Evolutionary conservation across 1,140 invertebrate species (phyloP), one percentile per base, ranked within the genome.

Genomic region (Zophobas atratus): DNA sequence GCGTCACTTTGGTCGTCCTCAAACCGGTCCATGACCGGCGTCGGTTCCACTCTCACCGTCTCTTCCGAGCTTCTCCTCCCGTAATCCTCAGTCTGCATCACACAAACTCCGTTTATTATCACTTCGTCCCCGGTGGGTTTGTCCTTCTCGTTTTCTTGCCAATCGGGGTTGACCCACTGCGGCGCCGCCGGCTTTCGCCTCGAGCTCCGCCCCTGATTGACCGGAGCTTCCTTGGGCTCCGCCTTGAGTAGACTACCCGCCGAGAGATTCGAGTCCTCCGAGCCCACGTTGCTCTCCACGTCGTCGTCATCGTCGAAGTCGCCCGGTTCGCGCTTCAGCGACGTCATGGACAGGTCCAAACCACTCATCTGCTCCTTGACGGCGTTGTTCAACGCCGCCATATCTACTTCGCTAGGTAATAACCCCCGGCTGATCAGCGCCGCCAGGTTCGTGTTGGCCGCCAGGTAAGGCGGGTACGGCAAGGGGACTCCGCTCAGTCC

Each of bases 91-190:
- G 91, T 92, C 78, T 95, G 93, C 93, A 96, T 96, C 0, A 97
- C 95, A 84, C 96, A 97, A 20, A 97, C 95, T 1, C 96, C 95
- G 82, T 97, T 97, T 79, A 97, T 97, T 77, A 97, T 96, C 0
- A 96, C 93, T 85, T 96, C 95, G 80, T 92, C 91, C 5, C 90
- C 90, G 73, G 88, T 88, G 48, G 85, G 88, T 81, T 80, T 86
- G 82, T 77, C 87, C 67, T 92, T 91, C 73, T 89, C 87, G 73
- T 88, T 87, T 79, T 96, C 92, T 85, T 96, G 94, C 92, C 95
- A 95, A 70, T 97, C 96, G 1, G 96, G 97, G 86, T 98, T 98
- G 0, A 99, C 96, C 96, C 97, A 98, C 87, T 99, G 97, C 0
- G 98, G 98, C 38, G 96, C 96, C 0, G 96, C 96, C 0, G 97